These are phyloP conservation scores for Lutraria lutraria DNA, from an alignment of 2,888 invertebrate species.

Conservation along the genomic window DNA sequence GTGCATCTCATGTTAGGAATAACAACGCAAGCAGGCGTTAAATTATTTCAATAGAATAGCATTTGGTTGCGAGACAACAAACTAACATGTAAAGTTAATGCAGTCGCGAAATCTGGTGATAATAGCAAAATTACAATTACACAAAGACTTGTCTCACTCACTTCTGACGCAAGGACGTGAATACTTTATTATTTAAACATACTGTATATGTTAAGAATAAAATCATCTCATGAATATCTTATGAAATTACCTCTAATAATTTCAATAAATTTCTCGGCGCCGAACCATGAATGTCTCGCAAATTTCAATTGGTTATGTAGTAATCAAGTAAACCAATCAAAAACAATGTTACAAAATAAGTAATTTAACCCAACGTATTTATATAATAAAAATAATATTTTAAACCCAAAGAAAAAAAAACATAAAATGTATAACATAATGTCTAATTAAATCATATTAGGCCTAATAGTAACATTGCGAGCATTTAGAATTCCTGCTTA, in stretches of 20 bases:
- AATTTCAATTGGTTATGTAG: neutral
- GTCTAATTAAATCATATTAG: neutral
- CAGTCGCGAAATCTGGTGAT: slow-evolving; percentile 1
- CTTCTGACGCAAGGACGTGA: neutral
- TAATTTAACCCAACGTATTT: neutral
- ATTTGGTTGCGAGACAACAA: no score
- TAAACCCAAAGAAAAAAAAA: neutral
- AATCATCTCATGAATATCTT: neutral
- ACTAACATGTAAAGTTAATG: neutral
- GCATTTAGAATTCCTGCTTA: no score
- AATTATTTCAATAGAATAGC: no score
- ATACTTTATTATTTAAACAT: neutral
- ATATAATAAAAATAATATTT: neutral
- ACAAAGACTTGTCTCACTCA: neutral
- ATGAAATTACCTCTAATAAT: neutral
- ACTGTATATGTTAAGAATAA: neutral
- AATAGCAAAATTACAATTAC: neutral
- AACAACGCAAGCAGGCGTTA: no score
- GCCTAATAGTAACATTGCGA: no score
- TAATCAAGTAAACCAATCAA: neutral
- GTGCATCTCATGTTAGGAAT: no score
- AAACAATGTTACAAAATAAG: neutral
- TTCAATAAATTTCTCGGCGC: neutral
- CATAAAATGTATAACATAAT: neutral
- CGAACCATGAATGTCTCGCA: neutral